Conservation (phyloP, 2,113 vertebrate species). For the Conger conger region DNA sequence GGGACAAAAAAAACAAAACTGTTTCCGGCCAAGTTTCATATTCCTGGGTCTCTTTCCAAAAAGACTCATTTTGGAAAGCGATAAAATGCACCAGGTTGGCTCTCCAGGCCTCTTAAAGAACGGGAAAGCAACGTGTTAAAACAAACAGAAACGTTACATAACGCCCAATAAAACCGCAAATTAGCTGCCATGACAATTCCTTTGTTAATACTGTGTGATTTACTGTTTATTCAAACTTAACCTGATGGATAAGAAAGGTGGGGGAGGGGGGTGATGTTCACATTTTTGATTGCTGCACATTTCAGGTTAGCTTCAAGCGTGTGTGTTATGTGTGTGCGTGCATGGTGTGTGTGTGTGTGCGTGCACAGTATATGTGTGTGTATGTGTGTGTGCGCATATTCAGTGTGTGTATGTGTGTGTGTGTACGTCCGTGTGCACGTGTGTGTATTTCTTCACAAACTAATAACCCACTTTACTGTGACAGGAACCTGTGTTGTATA, state of each 20-base stretch:
- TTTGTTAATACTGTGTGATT: slow-evolving; percentile 30
- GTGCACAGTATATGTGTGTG: slow-evolving; percentile 37
- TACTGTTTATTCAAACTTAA: slow-evolving; percentile 44
- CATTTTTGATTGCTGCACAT: slow-evolving; percentile 49
- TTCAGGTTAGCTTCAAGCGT: slow-evolving; percentile 55
- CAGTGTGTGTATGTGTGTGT: slow-evolving; percentile 1
- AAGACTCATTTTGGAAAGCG: neutral
- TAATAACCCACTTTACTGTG: no score
- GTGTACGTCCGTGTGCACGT: neutral
- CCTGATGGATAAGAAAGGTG: slow-evolving; percentile 24
- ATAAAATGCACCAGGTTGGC: neutral
- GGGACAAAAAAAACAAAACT: neutral
- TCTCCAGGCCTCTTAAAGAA: no score
- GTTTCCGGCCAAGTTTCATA: neutral
- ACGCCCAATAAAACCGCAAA: slow-evolving; percentile 35
- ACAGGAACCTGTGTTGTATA: no score
- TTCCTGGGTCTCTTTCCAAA: neutral
- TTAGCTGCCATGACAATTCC: slow-evolving; percentile 33
- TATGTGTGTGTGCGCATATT: slow-evolving; percentile 27
- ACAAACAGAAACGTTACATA: neutral
- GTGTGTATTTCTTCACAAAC: no score
- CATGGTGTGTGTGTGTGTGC: slow-evolving; percentile 61
- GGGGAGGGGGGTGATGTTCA: slow-evolving; percentile 3
- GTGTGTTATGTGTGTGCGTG: slow-evolving; percentile 39
- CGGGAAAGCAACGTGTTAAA: slow-evolving; percentile 19